Base-by-base conservation (phyloP, 1,140 invertebrate genomes). In the Meloidogyne floridensis region DNA sequence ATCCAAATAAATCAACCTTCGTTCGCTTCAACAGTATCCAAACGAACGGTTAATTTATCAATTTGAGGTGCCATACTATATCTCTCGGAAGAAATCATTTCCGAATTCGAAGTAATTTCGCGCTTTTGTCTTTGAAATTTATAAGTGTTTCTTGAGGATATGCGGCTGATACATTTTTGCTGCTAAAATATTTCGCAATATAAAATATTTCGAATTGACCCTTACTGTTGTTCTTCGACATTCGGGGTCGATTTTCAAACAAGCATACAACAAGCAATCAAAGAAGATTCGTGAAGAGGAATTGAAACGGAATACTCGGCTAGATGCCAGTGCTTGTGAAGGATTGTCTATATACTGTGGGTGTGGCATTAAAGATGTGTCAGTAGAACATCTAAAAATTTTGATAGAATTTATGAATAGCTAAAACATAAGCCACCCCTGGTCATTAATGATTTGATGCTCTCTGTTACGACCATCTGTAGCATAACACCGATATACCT, bases 241-340 rank as follows among this genome's bases (percentile, higher is more conserved):
- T 32, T 54, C 56, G 15, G 80, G 71, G 77, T 86, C 86, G 11
- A 54, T 84, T 79, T 86, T 86, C 3, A 84, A 80, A 71, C 85
- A 86, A 72, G 86, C 83, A 72, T 86, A 86, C 32, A 86, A 72
- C 20, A 86, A 71, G 43, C 85, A 86, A 74, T 86, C 80, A 43
- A 86, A 86, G 54, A 81, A 84, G 43, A 86, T 83, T 76, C 79
- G 75, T 9, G 75, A 80, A 32, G 86, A 80, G 11, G 83, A 74
- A 32, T 82, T 76, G 32, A 86, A 86, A 65, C 81, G 83, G 77
- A 86, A 86, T 32, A 86, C 85, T 53, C 82, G 75, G 53, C 81
- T 83, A 32, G 80, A 59, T 3, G 85, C 83, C 74, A 80, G 87
- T 8, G 81, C 85, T 15, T 73, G 70, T 71, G 80, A 81, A 10